A percentile compares a stretch with the other conserved stretches of the same genome.
Conservation (phyloP, 1,140 invertebrate genomes). For the Heliconius eleuchia region DNA sequence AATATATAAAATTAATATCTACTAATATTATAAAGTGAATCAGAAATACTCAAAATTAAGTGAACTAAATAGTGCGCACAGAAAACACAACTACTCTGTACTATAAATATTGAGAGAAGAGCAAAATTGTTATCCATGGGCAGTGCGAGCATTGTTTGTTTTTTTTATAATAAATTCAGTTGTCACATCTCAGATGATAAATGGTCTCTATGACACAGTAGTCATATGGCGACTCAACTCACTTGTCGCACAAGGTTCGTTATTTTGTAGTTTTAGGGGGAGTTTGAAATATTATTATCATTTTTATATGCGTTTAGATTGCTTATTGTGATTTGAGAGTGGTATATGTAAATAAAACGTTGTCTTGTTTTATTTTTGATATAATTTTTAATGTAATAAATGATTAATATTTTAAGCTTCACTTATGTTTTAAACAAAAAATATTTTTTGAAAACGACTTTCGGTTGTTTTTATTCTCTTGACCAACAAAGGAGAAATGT, state of each 20-base stretch:
- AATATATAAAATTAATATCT: background rate
- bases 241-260: constrained; percentile 59
- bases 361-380: background rate
- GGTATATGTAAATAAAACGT: background rate
- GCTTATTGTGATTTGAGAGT: constrained; percentile 38
- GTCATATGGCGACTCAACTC: constrained; percentile 74
- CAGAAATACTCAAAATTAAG: background rate
- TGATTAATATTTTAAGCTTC: too few species aligned
- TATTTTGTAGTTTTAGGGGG: constrained; percentile 46
- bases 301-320: constrained; percentile 46
- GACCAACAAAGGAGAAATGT: too few species aligned
- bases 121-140: constrained; percentile 53
- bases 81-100: constrained; percentile 37
- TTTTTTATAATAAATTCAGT: constrained; percentile 79
- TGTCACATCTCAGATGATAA: constrained; percentile 77
- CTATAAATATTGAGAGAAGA: constrained; percentile 54
- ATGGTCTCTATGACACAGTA: constrained; percentile 64
- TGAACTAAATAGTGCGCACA: background rate
- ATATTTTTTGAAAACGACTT: too few species aligned
- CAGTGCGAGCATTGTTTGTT: constrained; percentile 64
- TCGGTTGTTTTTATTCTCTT: too few species aligned
- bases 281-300: constrained; percentile 31
- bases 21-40: background rate
- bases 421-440: too few species aligned
- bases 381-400: too few species aligned